phyloP scores from a whole-genome alignment of 2,888 invertebrate genomes.

The Ametastegia equiseti region DNA sequence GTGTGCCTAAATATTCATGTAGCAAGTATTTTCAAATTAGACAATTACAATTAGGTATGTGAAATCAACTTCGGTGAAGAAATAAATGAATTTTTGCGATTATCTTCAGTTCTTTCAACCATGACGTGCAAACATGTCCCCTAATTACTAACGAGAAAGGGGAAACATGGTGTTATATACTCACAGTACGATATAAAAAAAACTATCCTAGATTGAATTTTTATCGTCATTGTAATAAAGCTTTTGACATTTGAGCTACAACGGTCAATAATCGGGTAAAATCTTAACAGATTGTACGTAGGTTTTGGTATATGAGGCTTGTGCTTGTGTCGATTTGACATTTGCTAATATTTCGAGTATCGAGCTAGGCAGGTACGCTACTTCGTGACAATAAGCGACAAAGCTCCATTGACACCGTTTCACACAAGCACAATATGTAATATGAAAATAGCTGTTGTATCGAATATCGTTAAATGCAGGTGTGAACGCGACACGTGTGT shows the following conservation, averaged over 20 bases:
- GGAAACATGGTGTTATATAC: background rate
- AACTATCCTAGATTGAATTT: background rate
- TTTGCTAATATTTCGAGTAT: conserved; percentile 12
- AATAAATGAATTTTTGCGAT: too few relatives aligned
- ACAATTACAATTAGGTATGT: too few relatives aligned
- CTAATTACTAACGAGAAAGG: background rate
- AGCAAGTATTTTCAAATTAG: too few relatives aligned
- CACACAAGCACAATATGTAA: background rate
- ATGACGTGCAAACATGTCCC: too few relatives aligned
- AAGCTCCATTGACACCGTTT: conserved; percentile 32
- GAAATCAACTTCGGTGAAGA: too few relatives aligned
- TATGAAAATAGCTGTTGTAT: background rate
- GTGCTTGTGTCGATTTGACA: background rate
- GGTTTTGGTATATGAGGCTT: background rate
- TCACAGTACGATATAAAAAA: too few relatives aligned
- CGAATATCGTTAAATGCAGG: background rate
- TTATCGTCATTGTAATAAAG: background rate
- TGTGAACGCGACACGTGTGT: background rate
- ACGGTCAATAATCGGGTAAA: background rate
- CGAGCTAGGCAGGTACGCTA: background rate
- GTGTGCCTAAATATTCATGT: too few relatives aligned
- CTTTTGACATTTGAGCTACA: background rate
- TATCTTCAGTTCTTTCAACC: too few relatives aligned
- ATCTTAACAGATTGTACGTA: background rate
- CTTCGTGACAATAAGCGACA: conserved; percentile 38